These are phyloP conservation scores for Diorhabda carinulata DNA, from an alignment of 1,140 invertebrate species.

Conservation along the genomic window DNA sequence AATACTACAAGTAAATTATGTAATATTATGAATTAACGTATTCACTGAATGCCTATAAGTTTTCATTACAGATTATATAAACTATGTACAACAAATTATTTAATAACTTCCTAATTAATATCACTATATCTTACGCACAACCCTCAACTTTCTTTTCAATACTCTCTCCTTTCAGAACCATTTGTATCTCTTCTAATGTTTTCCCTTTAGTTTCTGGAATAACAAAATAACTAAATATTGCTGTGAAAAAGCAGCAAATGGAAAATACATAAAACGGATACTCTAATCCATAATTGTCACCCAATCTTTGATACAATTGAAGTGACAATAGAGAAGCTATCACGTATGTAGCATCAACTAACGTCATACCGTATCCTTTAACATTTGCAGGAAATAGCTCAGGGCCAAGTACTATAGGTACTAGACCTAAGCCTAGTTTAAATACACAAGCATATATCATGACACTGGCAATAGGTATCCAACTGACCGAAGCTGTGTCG, in stretches of 20 bases:
- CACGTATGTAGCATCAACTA: constrained; percentile 30
- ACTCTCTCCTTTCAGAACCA: constrained; percentile 26
- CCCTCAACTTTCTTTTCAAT: background rate
- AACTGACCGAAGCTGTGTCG: constrained; percentile 23
- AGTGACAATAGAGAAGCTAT: constrained; percentile 60
- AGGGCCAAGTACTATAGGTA: constrained; percentile 66
- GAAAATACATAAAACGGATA: constrained; percentile 32
- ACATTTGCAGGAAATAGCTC: constrained; percentile 63
- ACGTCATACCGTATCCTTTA: constrained; percentile 45
- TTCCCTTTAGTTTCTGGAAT: constrained; percentile 35
- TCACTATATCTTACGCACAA: too few relatives aligned
- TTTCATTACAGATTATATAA: too few relatives aligned
- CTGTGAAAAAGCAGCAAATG: constrained; percentile 15
- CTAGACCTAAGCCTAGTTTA: constrained; percentile 46
- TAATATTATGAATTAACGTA: too few relatives aligned
- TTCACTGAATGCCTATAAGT: too few relatives aligned
- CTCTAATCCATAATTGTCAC: constrained; percentile 21
- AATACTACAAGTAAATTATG: too few relatives aligned
- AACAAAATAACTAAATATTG: constrained; percentile 14
- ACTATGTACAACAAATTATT: too few relatives aligned
- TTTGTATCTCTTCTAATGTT: constrained; percentile 32
- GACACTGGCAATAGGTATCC: constrained; percentile 33
- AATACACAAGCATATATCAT: constrained; percentile 33
- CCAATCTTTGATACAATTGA: constrained; percentile 52
- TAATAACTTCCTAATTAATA: too few relatives aligned